Conservation (phyloP, 2,113 vertebrate genomes). For the Loxodonta africana region DNA sequence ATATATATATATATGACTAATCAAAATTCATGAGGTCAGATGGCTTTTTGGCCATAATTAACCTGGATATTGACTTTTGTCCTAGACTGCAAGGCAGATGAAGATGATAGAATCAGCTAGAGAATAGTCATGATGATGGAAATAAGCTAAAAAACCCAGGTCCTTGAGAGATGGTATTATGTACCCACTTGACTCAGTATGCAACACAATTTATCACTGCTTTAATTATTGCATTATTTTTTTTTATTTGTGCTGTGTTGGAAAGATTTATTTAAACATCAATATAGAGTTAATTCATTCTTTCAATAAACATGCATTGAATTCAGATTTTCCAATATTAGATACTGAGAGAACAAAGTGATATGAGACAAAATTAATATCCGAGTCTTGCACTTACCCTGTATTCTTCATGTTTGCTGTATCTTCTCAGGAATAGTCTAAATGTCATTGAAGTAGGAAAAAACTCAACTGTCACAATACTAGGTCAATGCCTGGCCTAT, state of each 20-base stretch:
- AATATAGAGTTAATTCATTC: not conserved
- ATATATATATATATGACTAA: not conserved
- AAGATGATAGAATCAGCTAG: not conserved
- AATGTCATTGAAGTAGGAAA: not conserved
- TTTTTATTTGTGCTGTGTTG: not conserved
- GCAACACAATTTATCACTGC: not conserved
- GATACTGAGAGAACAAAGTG: not conserved
- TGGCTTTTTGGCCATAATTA: not conserved
- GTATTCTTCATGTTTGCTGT: not conserved
- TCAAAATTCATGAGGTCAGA: not conserved
- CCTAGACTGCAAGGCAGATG: not conserved
- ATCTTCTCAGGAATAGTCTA: not conserved
- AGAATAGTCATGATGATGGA: not conserved
- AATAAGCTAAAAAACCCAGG: not conserved
- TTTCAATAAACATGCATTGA: not conserved
- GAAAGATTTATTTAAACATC: not conserved
- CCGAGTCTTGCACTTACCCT: not conserved
- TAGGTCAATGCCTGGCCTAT: not conserved
- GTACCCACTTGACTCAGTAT: not conserved
- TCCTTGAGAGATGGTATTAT: not conserved
- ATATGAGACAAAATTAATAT: not conserved
- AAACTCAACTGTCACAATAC: not conserved
- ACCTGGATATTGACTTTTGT: not conserved
- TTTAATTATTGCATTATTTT: not conserved
- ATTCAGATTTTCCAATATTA: not conserved